Evolutionary conservation across 2,113 vertebrate species (phyloP).

Genomic region (Sarotherodon lohbergeri): DNA sequence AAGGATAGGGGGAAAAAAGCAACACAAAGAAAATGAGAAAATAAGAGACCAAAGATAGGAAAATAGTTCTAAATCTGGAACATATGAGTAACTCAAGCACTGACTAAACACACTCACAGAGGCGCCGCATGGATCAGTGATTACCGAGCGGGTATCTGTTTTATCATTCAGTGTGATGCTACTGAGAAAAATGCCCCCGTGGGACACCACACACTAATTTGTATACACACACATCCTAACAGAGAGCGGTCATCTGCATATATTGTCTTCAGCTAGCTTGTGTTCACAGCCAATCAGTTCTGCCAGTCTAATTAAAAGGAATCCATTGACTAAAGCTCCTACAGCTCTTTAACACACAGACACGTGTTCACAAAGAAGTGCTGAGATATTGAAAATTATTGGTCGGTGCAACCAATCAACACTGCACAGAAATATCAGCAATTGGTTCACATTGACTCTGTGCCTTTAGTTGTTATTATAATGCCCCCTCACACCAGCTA

Average conservation of each 20-base stretch:
- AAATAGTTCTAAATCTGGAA: not conserved
- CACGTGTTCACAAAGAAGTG: not conserved
- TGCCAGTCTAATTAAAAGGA: slow-evolving; percentile 37
- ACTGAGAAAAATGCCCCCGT: not conserved
- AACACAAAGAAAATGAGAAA: not conserved
- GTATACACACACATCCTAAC: not conserved
- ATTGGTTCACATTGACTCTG: not conserved
- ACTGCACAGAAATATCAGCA: not conserved
- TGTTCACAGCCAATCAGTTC: slow-evolving; percentile 23
- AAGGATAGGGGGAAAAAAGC: accelerated
- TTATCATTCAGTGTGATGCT: slow-evolving; percentile 2
- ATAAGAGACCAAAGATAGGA: not conserved
- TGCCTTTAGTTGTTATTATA: not conserved
- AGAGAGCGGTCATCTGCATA: not conserved
- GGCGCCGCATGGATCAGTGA: not conserved
- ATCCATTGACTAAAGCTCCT: slow-evolving; percentile 3
- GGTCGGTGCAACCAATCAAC: not conserved
- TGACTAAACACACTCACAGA: not conserved
- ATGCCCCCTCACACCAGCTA: not conserved
- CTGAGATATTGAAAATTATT: not conserved
- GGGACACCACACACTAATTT: not conserved
- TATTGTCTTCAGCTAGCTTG: not conserved
- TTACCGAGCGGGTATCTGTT: not conserved
- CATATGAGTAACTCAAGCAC: not conserved
- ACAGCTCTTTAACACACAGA: not conserved